These are phyloP conservation scores for Coenonympha arcania DNA, from an alignment of 2,888 invertebrate species.

Conservation along the genomic window DNA sequence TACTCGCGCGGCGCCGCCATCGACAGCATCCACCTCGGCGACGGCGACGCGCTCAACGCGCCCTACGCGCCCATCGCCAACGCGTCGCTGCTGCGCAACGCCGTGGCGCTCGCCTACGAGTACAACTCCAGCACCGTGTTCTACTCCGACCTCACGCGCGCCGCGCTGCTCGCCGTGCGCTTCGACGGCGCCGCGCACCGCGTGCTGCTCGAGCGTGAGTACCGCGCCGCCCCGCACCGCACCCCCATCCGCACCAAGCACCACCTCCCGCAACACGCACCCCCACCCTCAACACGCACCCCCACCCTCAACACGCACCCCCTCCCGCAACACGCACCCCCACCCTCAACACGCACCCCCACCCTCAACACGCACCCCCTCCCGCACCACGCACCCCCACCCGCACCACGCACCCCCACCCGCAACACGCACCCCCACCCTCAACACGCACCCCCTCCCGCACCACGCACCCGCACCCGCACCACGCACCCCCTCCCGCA, in stretches of 20 bases:
- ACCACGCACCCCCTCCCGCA: neutral
- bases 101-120: conserved; percentile 88
- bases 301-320: neutral
- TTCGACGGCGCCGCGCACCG: conserved; percentile 85
- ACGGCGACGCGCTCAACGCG: conserved; percentile 81
- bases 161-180: conserved; percentile 85
- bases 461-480: too few species aligned
- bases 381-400: neutral
- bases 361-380: neutral
- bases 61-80: conserved; percentile 84
- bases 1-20: conserved; percentile 87
- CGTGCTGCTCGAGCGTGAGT: conserved; percentile 79
- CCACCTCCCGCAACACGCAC: neutral
- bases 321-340: neutral
- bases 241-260: too few species aligned
- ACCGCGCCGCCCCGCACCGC: neutral
- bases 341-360: neutral
- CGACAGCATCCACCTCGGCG: conserved; percentile 84
- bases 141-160: conserved; percentile 92
- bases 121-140: conserved; percentile 80
- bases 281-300: neutral
- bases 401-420: neutral
- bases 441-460: neutral
- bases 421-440: neutral
- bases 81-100: conserved; percentile 81